Evolutionary conservation across 2,113 vertebrate genomes (phyloP).

Genomic region (Poecilia latipinna): DNA sequence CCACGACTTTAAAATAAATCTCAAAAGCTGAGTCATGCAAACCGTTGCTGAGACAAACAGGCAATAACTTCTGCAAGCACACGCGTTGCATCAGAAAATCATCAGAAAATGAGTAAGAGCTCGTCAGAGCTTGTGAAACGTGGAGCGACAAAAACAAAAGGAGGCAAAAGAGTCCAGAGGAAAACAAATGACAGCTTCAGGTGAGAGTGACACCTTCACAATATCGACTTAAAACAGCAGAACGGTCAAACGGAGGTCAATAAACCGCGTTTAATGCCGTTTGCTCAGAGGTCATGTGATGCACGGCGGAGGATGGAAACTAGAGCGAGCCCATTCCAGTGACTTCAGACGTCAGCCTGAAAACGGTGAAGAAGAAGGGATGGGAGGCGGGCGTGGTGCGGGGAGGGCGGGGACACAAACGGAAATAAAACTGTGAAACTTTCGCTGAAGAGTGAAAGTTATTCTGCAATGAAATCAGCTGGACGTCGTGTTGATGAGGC

Average conservation of each 20-base stretch:
- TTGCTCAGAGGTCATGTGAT: constrained; percentile 85
- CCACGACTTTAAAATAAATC: constrained; percentile 22
- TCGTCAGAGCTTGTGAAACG: not conserved
- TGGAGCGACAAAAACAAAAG: constrained; percentile 59
- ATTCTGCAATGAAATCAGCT: constrained; percentile 17
- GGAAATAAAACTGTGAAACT: constrained; percentile 69
- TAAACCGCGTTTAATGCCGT: constrained; percentile 78
- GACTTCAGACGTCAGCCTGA: constrained; percentile 98
- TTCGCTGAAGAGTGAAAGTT: constrained; percentile 52
- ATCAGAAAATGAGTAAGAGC: constrained; percentile 9
- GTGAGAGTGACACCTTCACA: constrained; percentile 60
- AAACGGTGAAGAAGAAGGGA: constrained; percentile 78
- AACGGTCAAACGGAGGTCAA: constrained; percentile 56
- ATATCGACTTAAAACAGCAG: constrained; percentile 68
- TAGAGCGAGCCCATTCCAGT: constrained; percentile 96
- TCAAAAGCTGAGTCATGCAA: constrained; percentile 47
- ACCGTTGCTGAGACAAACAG: constrained; percentile 21
- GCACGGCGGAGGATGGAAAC: constrained; percentile 82
- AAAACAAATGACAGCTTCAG: constrained; percentile 27
- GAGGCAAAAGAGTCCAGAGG: constrained; percentile 57
- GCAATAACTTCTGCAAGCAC: constrained; percentile 10
- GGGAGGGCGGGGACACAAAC: constrained; percentile 67
- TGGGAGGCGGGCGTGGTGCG: constrained; percentile 3
- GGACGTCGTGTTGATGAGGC: constrained; percentile 20
- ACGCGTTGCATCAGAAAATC: constrained; percentile 9